These are phyloP conservation scores for Cryptomyrus ogoouensis DNA, from an alignment of 2,113 vertebrate species.

Conservation along the genomic window DNA sequence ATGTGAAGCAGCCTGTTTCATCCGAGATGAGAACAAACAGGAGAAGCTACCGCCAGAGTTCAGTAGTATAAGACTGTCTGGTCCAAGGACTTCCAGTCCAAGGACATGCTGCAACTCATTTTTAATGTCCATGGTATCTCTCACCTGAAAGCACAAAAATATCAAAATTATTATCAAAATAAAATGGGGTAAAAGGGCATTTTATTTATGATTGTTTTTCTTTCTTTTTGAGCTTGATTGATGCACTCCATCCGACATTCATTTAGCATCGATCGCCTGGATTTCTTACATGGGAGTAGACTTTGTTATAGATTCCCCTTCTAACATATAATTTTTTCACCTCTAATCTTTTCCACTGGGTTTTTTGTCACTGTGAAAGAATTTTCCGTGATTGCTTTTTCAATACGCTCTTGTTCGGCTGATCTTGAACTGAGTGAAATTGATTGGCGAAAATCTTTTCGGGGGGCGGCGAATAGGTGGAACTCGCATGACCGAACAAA, in stretches of 20 bases:
- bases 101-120: not conserved
- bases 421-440: not conserved
- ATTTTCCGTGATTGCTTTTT: constrained; percentile 6
- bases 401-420: not conserved
- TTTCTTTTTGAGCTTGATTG: constrained; percentile 1
- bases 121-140: not conserved
- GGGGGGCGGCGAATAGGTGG: not conserved
- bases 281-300: not conserved
- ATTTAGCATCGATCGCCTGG: not conserved
- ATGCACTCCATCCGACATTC: not conserved
- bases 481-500: not conserved
- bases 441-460: constrained; percentile 12
- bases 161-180: not conserved
- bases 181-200: not conserved
- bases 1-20: not conserved
- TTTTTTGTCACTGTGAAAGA: not conserved
- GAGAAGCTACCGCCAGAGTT: not conserved
- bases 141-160: constrained; percentile 1
- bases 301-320: constrained; percentile 1
- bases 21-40: not conserved
- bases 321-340: not conserved
- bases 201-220: not conserved
- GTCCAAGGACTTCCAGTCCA: not conserved
- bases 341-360: not conserved
- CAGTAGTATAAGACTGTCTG: not conserved